Evolutionary conservation across 2,888 invertebrate species (phyloP).

Genomic region (Steinernema hermaphroditum): DNA sequence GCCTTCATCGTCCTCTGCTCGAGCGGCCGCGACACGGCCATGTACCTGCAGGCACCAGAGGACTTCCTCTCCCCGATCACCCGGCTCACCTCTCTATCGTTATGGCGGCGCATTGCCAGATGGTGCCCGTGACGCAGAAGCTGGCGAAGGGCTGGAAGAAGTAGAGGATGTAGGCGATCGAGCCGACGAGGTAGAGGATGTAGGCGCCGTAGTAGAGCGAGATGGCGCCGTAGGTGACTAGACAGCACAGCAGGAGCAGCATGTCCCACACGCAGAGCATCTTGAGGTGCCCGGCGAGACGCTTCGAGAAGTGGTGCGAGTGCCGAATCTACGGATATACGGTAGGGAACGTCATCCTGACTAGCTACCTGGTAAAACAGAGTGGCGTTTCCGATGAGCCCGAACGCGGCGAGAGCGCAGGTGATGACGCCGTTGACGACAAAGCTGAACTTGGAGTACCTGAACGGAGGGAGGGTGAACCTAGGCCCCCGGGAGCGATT

Average conservation of each 20-base stretch:
- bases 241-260: slow-evolving; percentile 54
- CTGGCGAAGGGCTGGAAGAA: slow-evolving; percentile 64
- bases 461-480: slow-evolving; percentile 29
- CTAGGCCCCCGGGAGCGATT: background rate
- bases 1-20: slow-evolving; percentile 61
- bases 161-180: slow-evolving; percentile 62
- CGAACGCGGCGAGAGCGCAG: slow-evolving; percentile 53
- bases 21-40: slow-evolving; percentile 61
- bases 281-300: slow-evolving; percentile 59
- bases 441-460: slow-evolving; percentile 48
- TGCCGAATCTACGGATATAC: slow-evolving; percentile 50
- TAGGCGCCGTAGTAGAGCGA: slow-evolving; percentile 44
- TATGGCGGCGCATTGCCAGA: slow-evolving; percentile 66
- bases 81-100: slow-evolving; percentile 58
- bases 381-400: slow-evolving; percentile 55
- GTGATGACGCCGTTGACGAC: slow-evolving; percentile 59
- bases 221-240: slow-evolving; percentile 54
- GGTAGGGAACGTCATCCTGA: background rate
- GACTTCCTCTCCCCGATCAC: background rate
- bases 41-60: slow-evolving; percentile 48
- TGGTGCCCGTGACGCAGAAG: slow-evolving; percentile 64
- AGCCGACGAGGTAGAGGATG: slow-evolving; percentile 48
- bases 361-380: slow-evolving; percentile 62
- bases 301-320: slow-evolving; percentile 61
- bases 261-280: slow-evolving; percentile 65